A percentile compares a stretch with the other conserved stretches of the same genome.
Conservation (phyloP, 2,888 invertebrate genomes). For the Balanococcus diminutus region DNA sequence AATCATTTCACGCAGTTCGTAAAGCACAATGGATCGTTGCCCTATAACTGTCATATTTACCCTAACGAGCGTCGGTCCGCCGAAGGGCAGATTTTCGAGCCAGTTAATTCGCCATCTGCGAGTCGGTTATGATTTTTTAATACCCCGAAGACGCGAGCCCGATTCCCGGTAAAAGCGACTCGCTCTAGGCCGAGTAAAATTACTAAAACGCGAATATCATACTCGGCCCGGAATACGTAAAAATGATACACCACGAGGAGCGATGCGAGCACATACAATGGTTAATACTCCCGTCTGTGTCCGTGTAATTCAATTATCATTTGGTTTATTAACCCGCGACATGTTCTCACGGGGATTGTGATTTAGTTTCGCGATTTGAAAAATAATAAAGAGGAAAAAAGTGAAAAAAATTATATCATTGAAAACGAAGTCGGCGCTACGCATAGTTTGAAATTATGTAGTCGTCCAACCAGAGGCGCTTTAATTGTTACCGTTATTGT, state of each 20-base stretch:
- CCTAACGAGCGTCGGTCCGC: conserved; percentile 36
- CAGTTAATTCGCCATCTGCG: conserved; percentile 38
- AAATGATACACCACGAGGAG: conserved; percentile 12
- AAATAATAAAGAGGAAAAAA: neutral
- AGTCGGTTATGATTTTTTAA: conserved; percentile 30
- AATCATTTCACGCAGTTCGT: conserved; percentile 36
- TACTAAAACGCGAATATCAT: neutral
- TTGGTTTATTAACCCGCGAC: conserved; percentile 14
- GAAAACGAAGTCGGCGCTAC: neutral
- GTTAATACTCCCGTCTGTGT: neutral
- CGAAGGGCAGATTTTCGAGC: conserved; percentile 29
- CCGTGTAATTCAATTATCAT: neutral
- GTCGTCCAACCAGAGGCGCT: neutral
- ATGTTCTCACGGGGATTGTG: neutral
- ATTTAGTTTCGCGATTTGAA: neutral
- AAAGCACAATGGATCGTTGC: conserved; percentile 24
- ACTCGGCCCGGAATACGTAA: neutral
- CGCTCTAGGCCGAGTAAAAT: neutral
- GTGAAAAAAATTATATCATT: neutral
- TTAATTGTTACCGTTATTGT: conserved; percentile 15
- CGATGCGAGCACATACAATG: neutral
- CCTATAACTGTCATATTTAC: conserved; percentile 40
- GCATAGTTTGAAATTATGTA: neutral
- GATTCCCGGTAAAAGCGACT: neutral
- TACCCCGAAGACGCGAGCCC: neutral